Conservation (phyloP, 2,113 vertebrate species). For the Sminthopsis crassicaudata region DNA sequence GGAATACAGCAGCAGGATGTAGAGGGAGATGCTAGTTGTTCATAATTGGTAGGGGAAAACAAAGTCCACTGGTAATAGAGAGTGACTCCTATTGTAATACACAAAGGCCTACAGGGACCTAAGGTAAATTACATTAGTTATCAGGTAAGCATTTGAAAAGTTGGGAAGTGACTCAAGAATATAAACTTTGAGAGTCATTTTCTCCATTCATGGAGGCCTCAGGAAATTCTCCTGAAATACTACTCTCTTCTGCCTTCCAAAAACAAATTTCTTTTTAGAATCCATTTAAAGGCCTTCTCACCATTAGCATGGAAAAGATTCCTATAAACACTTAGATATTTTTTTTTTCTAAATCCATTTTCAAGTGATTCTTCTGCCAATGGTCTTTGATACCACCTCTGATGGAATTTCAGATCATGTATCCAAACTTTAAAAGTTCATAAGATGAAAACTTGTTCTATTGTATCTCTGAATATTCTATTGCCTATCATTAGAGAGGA, state of each 20-base stretch:
- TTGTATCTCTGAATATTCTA: not conserved
- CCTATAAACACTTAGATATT: not conserved
- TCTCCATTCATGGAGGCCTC: not conserved
- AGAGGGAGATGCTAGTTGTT: not conserved
- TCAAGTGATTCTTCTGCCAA: not conserved
- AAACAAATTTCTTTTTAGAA: not conserved
- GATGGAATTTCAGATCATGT: not conserved
- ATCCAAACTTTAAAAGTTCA: not conserved
- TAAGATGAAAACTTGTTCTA: not conserved
- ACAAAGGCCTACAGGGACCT: not conserved
- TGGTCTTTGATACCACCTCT: not conserved
- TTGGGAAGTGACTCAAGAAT: not conserved
- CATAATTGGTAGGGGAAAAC: not conserved
- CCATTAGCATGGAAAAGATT: not conserved
- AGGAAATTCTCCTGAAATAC: not conserved
- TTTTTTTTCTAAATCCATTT: not conserved
- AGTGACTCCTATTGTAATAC: not conserved
- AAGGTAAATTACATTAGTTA: not conserved
- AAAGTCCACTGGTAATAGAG: not conserved
- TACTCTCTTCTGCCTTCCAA: not conserved
- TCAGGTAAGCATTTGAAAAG: not conserved
- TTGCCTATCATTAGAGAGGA: not conserved
- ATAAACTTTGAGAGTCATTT: not conserved
- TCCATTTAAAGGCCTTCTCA: not conserved
- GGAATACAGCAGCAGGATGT: not conserved